Base-by-base conservation (phyloP, 1,140 invertebrate genomes). In the Atta cephalotes region DNA sequence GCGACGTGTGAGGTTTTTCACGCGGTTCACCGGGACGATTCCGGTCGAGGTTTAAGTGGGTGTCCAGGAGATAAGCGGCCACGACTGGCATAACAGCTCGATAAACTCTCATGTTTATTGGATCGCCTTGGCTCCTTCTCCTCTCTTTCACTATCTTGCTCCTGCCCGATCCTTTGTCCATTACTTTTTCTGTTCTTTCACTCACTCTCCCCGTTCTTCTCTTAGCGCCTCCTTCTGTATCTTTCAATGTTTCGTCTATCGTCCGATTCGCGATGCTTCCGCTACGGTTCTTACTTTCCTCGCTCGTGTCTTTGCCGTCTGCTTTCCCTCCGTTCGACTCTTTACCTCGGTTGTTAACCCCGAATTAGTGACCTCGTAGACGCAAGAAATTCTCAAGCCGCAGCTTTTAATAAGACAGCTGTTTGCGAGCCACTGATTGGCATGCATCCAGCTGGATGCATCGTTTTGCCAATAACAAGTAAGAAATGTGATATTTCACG, bases 41-140 rank as follows among this genome's bases (percentile, higher is more conserved):
- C 88, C 66, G 72, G 80, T 81, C 91, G 89, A 89, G 91, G 92
- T 93, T 94, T 93, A 94, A 94, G 94, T 94, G 93, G 93, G 93
- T 94, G 93, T 95, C 91, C 94, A 86, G 76, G 91, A 94, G 93
- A 94, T 94, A 94, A 94, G 93, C 91, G 89, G 62, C 89, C 85
- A 87, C 88, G 91, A 90, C 92, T 91, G 91, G 93, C 91, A 93
- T 93, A 93, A 94, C 92, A 92, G 92, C 93, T 92, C 93, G 93
- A 94, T 95, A 94, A 95, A 95, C 92, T 92, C 90, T 86, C 90
- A 87, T 94, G 92, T 94, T 95, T 94, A 94, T 94, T 93, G 91
- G 91, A 94, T 93, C 93, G 92, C 88, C 86, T 78, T 49, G 53
- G 53, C 58, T 63, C 39, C 76, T 81, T 82, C 79, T 49, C 49